Evolutionary conservation across 2,888 invertebrate species (phyloP).

Genomic region (Metacarcinus magister): DNA sequence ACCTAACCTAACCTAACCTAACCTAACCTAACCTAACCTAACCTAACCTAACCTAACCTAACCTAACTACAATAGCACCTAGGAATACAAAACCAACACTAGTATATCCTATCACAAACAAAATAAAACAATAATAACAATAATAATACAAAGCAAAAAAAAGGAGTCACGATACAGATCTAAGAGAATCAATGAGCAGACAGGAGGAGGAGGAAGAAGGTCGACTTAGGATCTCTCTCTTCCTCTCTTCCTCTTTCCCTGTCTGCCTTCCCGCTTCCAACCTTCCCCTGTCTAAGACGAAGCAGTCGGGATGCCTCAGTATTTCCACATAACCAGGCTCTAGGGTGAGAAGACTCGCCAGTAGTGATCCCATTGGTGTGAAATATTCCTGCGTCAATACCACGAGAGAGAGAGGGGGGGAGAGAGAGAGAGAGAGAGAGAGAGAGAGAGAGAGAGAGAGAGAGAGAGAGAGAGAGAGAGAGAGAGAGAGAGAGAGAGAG

Average conservation of each 20-base stretch:
- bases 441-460: conserved; percentile 29
- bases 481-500: neutral
- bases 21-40: too few species aligned
- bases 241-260: neutral
- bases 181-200: neutral
- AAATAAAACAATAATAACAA: neutral
- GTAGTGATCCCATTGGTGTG: neutral
- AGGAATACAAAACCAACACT: neutral
- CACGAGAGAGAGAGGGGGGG: too few species aligned
- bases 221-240: neutral
- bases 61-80: neutral
- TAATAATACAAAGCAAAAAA: neutral
- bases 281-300: neutral
- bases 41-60: too few species aligned
- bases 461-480: neutral
- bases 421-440: conserved; percentile 38
- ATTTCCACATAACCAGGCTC: neutral
- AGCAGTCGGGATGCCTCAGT: conserved; percentile 17
- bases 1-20: too few species aligned
- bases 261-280: neutral
- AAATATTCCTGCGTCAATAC: conserved; percentile 11
- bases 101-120: neutral
- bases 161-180: neutral
- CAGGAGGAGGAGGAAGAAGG: neutral
- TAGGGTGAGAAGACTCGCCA: neutral